phyloP scores from a whole-genome alignment of 2,113 vertebrate species.

The Lontra canadensis region DNA sequence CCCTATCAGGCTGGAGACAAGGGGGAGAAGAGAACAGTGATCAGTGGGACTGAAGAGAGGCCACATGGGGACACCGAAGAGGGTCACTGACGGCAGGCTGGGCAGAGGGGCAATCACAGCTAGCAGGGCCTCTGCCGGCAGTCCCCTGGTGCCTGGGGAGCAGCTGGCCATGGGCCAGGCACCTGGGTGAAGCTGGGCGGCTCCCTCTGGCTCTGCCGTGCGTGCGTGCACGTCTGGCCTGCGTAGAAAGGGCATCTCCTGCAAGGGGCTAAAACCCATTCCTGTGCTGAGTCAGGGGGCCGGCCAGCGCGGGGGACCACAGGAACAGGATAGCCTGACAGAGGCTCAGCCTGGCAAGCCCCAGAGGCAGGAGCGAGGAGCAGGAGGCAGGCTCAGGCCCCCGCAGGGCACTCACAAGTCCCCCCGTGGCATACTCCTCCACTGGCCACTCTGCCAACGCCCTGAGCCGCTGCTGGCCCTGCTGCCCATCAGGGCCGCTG shows the following conservation, averaged over 20 bases:
- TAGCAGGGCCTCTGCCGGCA: fast-evolving
- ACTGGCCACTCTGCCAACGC: not conserved
- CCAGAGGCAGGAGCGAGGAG: not conserved
- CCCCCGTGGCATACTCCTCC: not conserved
- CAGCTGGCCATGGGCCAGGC: not conserved
- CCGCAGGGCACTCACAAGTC: not conserved
- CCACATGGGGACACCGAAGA: fast-evolving
- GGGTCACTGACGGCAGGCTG: not conserved
- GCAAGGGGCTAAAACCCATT: not conserved
- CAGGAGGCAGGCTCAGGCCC: not conserved
- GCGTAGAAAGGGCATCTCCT: not conserved
- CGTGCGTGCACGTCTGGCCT: not conserved
- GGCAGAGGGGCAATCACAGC: not conserved
- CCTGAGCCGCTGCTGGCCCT: not conserved
- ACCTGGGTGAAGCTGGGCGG: not conserved
- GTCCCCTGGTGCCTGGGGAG: not conserved
- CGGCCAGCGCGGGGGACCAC: not conserved
- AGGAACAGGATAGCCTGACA: not conserved
- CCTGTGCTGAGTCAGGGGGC: not conserved
- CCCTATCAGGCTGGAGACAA: not conserved
- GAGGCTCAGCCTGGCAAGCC: not conserved
- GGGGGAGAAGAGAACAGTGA: fast-evolving
- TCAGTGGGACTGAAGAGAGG: not conserved
- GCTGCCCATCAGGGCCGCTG: not conserved
- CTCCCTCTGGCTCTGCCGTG: not conserved